Evolutionary conservation across 2,797 vertebrate species (phyloP).

Genomic region (Poecilia picta): DNA sequence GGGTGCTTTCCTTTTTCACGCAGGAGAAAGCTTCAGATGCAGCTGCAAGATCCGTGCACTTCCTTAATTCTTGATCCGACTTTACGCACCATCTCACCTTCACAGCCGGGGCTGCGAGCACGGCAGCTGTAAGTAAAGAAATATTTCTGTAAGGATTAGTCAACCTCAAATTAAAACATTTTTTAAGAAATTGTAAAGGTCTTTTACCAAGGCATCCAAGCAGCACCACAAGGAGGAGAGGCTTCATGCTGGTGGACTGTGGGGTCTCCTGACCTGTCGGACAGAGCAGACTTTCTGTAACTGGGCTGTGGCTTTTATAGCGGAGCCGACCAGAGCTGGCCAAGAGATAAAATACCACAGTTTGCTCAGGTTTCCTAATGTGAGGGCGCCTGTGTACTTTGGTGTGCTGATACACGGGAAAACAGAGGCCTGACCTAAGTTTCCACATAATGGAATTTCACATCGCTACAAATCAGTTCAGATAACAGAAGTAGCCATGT

Average conservation of each 20-base stretch:
- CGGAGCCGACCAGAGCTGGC: constrained; percentile 16
- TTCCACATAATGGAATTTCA: constrained; percentile 56
- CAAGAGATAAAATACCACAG: constrained; percentile 22
- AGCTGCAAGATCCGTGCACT: constrained; percentile 51
- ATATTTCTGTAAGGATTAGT: background rate
- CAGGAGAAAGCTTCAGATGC: constrained; percentile 50
- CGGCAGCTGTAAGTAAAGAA: constrained; percentile 48
- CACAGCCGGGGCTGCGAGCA: constrained; percentile 24
- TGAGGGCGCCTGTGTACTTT: constrained; percentile 24
- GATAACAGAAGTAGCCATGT: background rate
- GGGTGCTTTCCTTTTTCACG: background rate
- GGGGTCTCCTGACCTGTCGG: constrained; percentile 34
- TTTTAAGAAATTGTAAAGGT: background rate
- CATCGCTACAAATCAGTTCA: background rate
- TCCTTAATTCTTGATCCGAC: constrained; percentile 57
- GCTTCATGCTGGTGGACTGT: constrained; percentile 72
- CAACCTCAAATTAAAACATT: background rate
- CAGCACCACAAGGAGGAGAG: constrained; percentile 56
- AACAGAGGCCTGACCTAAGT: constrained; percentile 19
- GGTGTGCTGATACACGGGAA: constrained; percentile 1
- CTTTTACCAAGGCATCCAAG: constrained; percentile 78
- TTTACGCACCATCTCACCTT: constrained; percentile 76
- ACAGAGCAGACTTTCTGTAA: constrained; percentile 38
- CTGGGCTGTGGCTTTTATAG: constrained; percentile 70
- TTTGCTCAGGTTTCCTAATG: constrained; percentile 73